Percentiles rank a stretch among this genome's conserved stretches.
These are phyloP conservation scores for Epsilonema sp. DNA, from an alignment of 2,888 invertebrate species.

Conservation along the genomic window DNA sequence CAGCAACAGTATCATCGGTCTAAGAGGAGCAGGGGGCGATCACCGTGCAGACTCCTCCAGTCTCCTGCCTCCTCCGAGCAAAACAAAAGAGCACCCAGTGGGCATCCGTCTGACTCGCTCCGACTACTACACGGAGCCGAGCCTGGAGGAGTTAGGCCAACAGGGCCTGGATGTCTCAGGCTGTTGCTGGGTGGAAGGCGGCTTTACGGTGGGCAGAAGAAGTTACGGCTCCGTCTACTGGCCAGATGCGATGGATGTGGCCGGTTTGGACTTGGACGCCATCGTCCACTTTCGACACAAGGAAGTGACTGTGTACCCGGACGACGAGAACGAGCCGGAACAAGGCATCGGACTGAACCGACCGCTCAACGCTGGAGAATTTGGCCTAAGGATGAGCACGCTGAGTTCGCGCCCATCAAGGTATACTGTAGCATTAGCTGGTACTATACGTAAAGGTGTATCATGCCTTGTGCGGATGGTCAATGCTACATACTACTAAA, in stretches of 20 bases:
- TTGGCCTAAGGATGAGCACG: constrained; percentile 73
- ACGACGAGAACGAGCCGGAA: constrained; percentile 67
- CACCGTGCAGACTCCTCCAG: too few relatives aligned
- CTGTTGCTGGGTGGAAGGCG: constrained; percentile 18
- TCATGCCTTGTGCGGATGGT: too few relatives aligned
- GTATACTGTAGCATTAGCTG: constrained; percentile 30
- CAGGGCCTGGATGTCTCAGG: constrained; percentile 37
- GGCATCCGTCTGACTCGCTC: constrained; percentile 51
- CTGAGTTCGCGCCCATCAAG: constrained; percentile 53
- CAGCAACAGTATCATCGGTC: too few relatives aligned
- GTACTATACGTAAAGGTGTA: background rate
- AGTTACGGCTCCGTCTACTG: constrained; percentile 36
- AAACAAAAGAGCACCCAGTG: too few relatives aligned
- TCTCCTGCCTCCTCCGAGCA: too few relatives aligned
- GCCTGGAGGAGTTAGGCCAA: constrained; percentile 59
- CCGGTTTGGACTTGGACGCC: constrained; percentile 32
- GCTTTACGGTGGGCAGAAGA: constrained; percentile 34
- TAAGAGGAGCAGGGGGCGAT: background rate
- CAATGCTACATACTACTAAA: too few relatives aligned
- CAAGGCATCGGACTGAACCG: constrained; percentile 69
- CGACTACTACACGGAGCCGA: constrained; percentile 80
- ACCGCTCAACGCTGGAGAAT: constrained; percentile 57
- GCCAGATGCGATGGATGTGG: constrained; percentile 31
- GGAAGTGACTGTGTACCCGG: constrained; percentile 80
- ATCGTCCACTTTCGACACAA: constrained; percentile 73